Evolutionary conservation across 1,140 invertebrate species (phyloP), one percentile per base, ranked within the genome.

Genomic region (Nixonia krombeini): DNA sequence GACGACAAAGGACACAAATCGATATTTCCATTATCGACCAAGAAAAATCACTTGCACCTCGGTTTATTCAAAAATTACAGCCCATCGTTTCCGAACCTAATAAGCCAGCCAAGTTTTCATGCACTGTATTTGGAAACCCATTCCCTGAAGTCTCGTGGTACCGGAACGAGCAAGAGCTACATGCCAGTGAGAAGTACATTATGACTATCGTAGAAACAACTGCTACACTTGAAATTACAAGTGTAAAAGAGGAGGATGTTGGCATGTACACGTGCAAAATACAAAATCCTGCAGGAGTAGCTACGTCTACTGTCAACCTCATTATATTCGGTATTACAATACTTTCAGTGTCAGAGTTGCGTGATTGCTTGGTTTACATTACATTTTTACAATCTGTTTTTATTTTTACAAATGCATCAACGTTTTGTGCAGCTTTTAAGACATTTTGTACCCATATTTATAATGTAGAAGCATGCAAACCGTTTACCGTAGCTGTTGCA

Each of bases 241-340:
- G 88, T 37, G 87, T 91, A 1, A 85, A 87, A 31, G 86, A 89
- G 33, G 87, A 90, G 67, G 92, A 95, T 82, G 88, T 89, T 55
- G 94, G 92, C 16, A 89, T 92, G 57, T 94, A 95, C 82, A 91
- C 91, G 6, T 94, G 92, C 76, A 89, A 88, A 77, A 92, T 93
- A 4, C 88, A 89, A 17, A 96, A 95, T 82, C 80, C 87, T 8
- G 90, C 90, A 58, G 94, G 94, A 25, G 90, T 92, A 53, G 91
- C 91, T n/a, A 91, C 91, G 13, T 92, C 92, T 17, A 91, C 90
- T 29, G 91, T 91, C 12, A 91, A 91, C 77, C 85, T 95, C 45
- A 86, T 90, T 56, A 89, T 92, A 72, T 86, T 90, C 85, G 89
- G 89, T 90, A 90, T 58, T 75, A 53, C 21, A 40, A 59, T 53